These are phyloP conservation scores for Cataglyphis albicans DNA, from an alignment of 2,888 invertebrate species.

Conservation along the genomic window DNA sequence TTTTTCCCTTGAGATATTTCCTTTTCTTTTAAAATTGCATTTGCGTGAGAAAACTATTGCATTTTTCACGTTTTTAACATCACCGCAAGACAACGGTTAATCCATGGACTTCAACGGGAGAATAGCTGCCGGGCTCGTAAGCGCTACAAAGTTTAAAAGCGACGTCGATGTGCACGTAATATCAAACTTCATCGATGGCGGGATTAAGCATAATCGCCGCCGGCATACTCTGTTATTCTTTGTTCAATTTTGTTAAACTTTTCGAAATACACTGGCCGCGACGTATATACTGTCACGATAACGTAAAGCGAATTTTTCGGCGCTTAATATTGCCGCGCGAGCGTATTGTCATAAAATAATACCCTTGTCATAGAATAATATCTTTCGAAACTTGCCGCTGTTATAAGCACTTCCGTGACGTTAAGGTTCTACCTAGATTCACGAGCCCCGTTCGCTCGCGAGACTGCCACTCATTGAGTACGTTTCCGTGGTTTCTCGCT, in stretches of 20 bases:
- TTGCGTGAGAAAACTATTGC: not conserved
- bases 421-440: not conserved
- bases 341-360: conserved; percentile 48
- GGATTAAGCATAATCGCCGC: conserved; percentile 49
- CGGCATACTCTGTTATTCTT: conserved; percentile 26
- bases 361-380: conserved; percentile 43
- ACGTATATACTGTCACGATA: conserved; percentile 30
- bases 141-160: conserved; percentile 42
- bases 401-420: conserved; percentile 45
- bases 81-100: conserved; percentile 45
- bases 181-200: conserved; percentile 56
- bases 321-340: conserved; percentile 6
- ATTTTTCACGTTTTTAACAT: conserved; percentile 40
- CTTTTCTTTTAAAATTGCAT: conserved; percentile 9
- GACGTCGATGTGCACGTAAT: conserved; percentile 52
- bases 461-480: conserved; percentile 15
- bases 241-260: conserved; percentile 44
- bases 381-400: conserved; percentile 42
- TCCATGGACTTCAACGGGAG: conserved; percentile 46
- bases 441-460: not conserved
- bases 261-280: conserved; percentile 22
- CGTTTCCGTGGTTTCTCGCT: conserved; percentile 22
- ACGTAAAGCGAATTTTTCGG: conserved; percentile 34
- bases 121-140: conserved; percentile 42
- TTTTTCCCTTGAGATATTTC: not conserved